Base-by-base conservation (phyloP, 2,113 vertebrate species). In the Boleophthalmus pectinirostris region DNA sequence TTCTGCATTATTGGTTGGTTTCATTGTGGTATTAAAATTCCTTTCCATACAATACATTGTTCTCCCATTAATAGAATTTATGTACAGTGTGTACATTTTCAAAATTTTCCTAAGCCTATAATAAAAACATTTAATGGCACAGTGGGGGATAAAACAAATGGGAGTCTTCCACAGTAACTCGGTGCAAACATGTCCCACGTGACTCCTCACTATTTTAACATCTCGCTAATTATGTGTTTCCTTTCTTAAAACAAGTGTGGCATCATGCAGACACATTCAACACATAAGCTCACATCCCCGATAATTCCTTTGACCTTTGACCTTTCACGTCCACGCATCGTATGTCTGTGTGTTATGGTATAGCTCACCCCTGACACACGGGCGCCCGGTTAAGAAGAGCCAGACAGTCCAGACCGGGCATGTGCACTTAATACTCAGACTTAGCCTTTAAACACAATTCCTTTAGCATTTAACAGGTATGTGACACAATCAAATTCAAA, bases 161-260 rank as follows among this genome's bases (percentile, higher is more conserved):
- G 67, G 69, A 64, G 14, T 81, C 33, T 63, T 65, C 66, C 46
- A 79, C 77, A 77, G 87, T 86, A 79, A 79, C 61, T 57, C 67
- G 12, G 9, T 10, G n/a, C 35, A 72, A 45, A 29, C 9, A 45
- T 21, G 33, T 77, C 79, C 77, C 79, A 58, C 15, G 23, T 69
- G 72, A 75, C 69, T 77, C 63, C 77, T 75, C 76, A 72, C 75
- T 54, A 69, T 72, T 84, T 73, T 75, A 74, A 70, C 57, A 73
- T 61, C 56, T 68, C 24, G 56, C 45, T 57, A 60, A 12, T 70
- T 68, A 80, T 66, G 78, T 80, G 69, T 82, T 57, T n/a, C n/a
- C 29, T 67, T 74, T 66, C n/a, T 70, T 56, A 51, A 14, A 63
- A 54, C 23, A 38, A 66, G 57, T 68, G 69, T 66, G 16, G 29